These are phyloP conservation scores for Zeuzera pyrina DNA, from an alignment of 2,888 invertebrate genomes.

Conservation along the genomic window DNA sequence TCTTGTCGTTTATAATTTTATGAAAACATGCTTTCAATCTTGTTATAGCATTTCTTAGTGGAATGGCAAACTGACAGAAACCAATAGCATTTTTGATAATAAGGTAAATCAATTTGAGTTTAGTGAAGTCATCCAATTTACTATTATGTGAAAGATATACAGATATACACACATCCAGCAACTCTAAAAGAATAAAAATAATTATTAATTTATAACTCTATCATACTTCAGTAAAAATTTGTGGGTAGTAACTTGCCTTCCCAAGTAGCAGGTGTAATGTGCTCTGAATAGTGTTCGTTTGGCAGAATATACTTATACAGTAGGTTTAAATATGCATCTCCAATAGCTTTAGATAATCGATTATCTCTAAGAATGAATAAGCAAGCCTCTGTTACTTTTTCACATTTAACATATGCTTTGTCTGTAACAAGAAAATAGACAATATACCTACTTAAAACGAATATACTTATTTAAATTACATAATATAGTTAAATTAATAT, in stretches of 20 bases:
- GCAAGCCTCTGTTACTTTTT: constrained; percentile 46
- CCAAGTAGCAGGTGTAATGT: constrained; percentile 69
- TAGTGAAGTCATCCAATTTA: constrained; percentile 45
- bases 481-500: neutral
- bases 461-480: neutral
- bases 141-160: constrained; percentile 33
- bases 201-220: too few species aligned
- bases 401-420: constrained; percentile 47
- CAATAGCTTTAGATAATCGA: constrained; percentile 39
- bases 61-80: constrained; percentile 46
- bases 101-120: constrained; percentile 51
- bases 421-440: constrained; percentile 30
- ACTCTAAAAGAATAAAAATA: constrained; percentile 32
- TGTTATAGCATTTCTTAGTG: constrained; percentile 41
- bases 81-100: constrained; percentile 54
- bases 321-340: constrained; percentile 70
- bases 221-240: too few species aligned
- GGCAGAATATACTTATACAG: constrained; percentile 69
- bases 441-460: too few species aligned
- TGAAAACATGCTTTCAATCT: constrained; percentile 38
- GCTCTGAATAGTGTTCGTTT: constrained; percentile 60
- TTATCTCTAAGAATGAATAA: constrained; percentile 44
- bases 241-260: constrained; percentile 47
- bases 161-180: constrained; percentile 43
- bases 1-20: constrained; percentile 40